These are phyloP conservation scores for Clarias batrachus DNA, from an alignment of 2,113 vertebrate genomes.

Conservation along the genomic window DNA sequence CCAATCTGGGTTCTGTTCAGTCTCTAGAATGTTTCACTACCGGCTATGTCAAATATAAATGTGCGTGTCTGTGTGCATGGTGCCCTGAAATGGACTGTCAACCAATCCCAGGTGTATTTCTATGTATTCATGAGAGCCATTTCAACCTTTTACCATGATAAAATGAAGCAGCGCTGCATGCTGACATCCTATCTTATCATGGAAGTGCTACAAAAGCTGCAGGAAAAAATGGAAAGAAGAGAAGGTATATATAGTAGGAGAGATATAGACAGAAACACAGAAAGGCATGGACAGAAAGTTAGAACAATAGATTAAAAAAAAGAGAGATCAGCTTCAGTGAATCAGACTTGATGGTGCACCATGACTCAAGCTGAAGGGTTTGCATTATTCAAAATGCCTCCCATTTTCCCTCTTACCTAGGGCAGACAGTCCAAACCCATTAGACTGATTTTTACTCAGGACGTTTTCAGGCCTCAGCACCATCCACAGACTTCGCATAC, in stretches of 20 bases:
- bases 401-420: background rate
- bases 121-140: background rate
- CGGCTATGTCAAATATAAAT: background rate
- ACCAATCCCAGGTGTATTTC: background rate
- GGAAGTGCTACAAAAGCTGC: conserved; percentile 51
- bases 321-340: background rate
- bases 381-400: conserved; percentile 43
- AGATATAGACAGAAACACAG: background rate
- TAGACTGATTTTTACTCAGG: conserved; percentile 18
- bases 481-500: conserved; percentile 4
- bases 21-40: background rate
- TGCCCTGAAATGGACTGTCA: background rate
- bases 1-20: background rate
- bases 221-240: conserved; percentile 44
- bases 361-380: conserved; percentile 7
- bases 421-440: conserved; percentile 29
- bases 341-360: conserved; percentile 13
- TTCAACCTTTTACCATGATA: background rate
- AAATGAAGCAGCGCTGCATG: background rate
- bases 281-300: background rate
- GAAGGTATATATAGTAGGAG: background rate
- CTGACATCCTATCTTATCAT: conserved; percentile 52
- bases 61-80: background rate
- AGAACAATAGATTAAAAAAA: background rate
- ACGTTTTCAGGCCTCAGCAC: conserved; percentile 12